Evolutionary conservation across 2,888 invertebrate genomes (phyloP), one percentile per base, ranked within the genome.

Genomic region (Drosophila infuscata): DNA sequence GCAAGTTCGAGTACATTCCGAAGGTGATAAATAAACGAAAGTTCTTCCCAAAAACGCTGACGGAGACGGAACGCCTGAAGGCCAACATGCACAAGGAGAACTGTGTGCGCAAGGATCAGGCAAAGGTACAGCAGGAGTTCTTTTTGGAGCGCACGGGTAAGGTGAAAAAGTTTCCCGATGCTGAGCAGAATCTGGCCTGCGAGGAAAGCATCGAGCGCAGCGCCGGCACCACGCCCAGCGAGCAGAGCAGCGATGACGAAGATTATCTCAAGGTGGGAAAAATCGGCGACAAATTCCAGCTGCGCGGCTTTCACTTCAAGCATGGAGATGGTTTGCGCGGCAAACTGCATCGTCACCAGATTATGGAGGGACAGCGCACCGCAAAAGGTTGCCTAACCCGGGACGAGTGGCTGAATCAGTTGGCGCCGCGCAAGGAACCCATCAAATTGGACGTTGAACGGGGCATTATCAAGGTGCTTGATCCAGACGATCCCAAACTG

Each of bases 231-330:
- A 77, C 83, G 43, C 82, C 82, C 11, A 85, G 86, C 20, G 92
- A 92, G 35, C 86, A 90, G 63, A 92, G 92, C 29, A 89, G 91
- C 54, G 91, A 92, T 33, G 92, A 93, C 46, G 93, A 92, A 65
- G 92, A 92, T 67, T 85, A 84, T 7, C 71, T 92, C 36, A 51
- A 82, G 57, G 92, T 93, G 43, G 93, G 93, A 5, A 89, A 91
- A 43, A 74, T 76, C 2, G 86, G 82, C 0, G 88, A 88, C 20
- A 83, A 85, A 9, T 92, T 91, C 53, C 86, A 87, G 57, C 69
- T 93, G n/a, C 90, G 93, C 0, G 93, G 93, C 4, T 92, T 92
- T 53, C 92, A 92, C 33, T 93, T 88, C 59, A 92, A 91, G 72
- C 73, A 92, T 4, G 91, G 89, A 32, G 78, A 89, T 0, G 90